phyloP scores from a whole-genome alignment of 2,888 invertebrate genomes.

The Eupithecia dodoneata region DNA sequence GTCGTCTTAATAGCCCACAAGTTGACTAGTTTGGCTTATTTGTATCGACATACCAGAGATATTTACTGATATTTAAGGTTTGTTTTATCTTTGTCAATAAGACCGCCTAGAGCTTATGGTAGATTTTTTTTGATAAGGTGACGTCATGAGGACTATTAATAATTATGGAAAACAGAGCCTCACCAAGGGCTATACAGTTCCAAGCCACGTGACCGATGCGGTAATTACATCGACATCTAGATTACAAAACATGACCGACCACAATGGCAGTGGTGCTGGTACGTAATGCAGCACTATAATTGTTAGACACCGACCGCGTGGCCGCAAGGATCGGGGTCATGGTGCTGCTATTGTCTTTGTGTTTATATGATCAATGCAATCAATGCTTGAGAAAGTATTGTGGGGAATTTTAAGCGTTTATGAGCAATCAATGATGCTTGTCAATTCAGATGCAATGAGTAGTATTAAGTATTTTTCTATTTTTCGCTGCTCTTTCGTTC shows the following conservation, averaged over 20 bases:
- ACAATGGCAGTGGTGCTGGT: conserved; percentile 35
- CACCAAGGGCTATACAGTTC: not conserved
- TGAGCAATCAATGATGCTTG: conserved; percentile 12
- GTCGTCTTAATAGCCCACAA: not conserved
- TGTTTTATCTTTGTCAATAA: not conserved
- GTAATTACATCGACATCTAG: conserved; percentile 25
- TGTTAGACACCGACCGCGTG: conserved; percentile 39
- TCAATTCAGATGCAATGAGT: not conserved
- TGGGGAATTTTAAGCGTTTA: conserved; percentile 30
- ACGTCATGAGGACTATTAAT: not conserved
- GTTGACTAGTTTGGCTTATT: not conserved
- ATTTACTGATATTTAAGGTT: not conserved
- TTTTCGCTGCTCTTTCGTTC: not conserved
- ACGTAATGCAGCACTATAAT: conserved; percentile 39
- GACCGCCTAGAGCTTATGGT: not conserved
- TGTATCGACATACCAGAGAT: not conserved
- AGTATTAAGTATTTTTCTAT: not conserved
- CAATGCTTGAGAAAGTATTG: conserved; percentile 35
- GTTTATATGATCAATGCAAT: conserved; percentile 40
- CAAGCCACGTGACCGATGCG: conserved; percentile 16
- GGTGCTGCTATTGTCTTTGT: conserved; percentile 46
- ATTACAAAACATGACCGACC: conserved; percentile 42
- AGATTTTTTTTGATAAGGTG: not conserved
- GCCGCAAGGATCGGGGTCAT: conserved; percentile 48
- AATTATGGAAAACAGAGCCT: not conserved